These are phyloP conservation scores for Nebria ingens DNA, from an alignment of 1,140 invertebrate species.

Conservation along the genomic window DNA sequence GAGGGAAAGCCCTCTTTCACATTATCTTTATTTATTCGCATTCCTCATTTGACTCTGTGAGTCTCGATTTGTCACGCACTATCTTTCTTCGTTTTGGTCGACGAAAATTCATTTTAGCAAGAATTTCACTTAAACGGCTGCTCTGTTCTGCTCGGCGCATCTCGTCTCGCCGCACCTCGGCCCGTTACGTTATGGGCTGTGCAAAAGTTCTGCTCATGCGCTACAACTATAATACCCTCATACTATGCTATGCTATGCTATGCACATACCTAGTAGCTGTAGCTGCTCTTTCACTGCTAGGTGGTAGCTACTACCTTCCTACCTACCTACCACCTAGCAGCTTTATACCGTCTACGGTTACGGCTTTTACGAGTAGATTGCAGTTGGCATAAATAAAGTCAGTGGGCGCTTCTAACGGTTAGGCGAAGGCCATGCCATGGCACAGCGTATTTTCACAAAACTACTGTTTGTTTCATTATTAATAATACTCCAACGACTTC, in stretches of 20 bases:
- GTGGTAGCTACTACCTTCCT: too few relatives aligned
- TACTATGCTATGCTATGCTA: too few relatives aligned
- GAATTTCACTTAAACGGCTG: not conserved
- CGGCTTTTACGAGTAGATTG: not conserved
- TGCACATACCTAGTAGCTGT: too few relatives aligned
- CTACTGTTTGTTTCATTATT: constrained; percentile 4
- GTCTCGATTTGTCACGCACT: constrained; percentile 4
- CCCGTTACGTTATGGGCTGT: too few relatives aligned
- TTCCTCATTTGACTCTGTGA: constrained; percentile 4
- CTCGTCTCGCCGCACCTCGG: too few relatives aligned
- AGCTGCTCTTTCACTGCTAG: too few relatives aligned
- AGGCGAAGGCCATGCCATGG: not conserved
- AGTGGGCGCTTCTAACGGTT: not conserved
- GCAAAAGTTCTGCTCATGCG: too few relatives aligned
- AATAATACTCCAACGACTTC: constrained; percentile 2
- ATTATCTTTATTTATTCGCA: constrained; percentile 8
- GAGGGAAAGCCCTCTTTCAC: not conserved
- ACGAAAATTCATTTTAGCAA: not conserved
- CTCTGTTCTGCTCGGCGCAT: too few relatives aligned
- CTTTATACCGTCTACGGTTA: not conserved
- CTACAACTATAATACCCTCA: too few relatives aligned
- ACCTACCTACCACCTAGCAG: too few relatives aligned
- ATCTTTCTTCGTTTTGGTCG: not conserved
- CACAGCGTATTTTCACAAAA: not conserved
- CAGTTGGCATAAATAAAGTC: not conserved